Evolutionary conservation across 2,797 vertebrate species (phyloP).

Genomic region (Enteromius afrohamiltoni): DNA sequence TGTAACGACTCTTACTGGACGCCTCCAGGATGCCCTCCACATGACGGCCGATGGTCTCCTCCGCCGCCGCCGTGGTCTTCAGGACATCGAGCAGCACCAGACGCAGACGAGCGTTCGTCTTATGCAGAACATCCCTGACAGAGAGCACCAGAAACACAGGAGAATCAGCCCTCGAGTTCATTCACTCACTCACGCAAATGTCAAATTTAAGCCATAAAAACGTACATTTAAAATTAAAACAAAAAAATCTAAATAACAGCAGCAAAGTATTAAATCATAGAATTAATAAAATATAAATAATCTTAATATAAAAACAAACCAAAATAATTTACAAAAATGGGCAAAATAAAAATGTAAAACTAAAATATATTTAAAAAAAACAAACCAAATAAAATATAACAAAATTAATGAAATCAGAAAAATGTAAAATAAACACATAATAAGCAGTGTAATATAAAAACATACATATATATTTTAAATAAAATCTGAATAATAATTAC

Average conservation of each 20-base stretch:
- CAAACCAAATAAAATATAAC: background rate
- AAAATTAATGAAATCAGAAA: background rate
- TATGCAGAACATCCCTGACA: slow-evolving; percentile 78
- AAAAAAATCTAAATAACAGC: background rate
- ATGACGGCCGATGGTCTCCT: slow-evolving; percentile 90
- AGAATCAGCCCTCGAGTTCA: too few relatives aligned
- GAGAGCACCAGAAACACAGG: background rate
- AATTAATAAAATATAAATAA: background rate
- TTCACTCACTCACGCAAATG: background rate
- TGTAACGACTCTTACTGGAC: slow-evolving; percentile 67
- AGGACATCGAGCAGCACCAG: slow-evolving; percentile 89
- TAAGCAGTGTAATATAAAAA: background rate
- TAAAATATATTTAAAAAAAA: background rate
- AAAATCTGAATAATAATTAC: background rate
- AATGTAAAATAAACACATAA: background rate
- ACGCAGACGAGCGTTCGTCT: slow-evolving; percentile 84
- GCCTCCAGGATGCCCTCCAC: slow-evolving; percentile 83
- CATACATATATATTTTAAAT: background rate
- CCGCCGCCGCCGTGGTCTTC: slow-evolving; percentile 89
- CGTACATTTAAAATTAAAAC: background rate
- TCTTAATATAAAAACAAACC: too few relatives aligned
- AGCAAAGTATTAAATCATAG: background rate
- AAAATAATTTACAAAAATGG: background rate
- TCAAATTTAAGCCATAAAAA: background rate
- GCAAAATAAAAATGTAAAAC: too few relatives aligned